These are phyloP conservation scores for Hirtodrosophila confusa DNA, from an alignment of 2,888 invertebrate genomes.

Conservation along the genomic window DNA sequence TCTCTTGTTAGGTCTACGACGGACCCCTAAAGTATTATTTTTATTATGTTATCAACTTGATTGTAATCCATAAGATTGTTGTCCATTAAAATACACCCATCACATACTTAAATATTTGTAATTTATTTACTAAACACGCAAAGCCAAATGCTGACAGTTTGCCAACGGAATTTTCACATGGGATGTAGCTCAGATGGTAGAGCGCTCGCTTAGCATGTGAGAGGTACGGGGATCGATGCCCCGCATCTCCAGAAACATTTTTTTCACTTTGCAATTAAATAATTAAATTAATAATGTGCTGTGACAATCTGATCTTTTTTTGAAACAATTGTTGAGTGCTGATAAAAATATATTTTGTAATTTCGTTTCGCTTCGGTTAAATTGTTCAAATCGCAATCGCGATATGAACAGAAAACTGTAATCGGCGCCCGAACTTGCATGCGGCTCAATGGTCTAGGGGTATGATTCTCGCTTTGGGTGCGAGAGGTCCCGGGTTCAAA, in stretches of 20 bases:
- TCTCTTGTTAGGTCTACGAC: neutral
- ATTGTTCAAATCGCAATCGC: neutral
- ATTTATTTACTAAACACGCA: neutral
- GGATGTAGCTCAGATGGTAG: conserved; percentile 85
- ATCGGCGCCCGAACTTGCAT: fast-evolving
- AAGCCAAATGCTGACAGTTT: conserved; percentile 1
- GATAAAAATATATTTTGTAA: too few relatives aligned
- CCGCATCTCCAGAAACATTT: conserved; percentile 81
- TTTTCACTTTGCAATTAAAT: neutral
- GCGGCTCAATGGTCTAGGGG: conserved; percentile 88
- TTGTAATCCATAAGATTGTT: conserved; percentile 47
- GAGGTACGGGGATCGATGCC: conserved; percentile 85
- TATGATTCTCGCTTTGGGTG: conserved; percentile 88
- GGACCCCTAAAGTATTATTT: conserved; percentile 49
- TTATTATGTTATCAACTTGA: conserved; percentile 38
- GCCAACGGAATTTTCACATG: neutral
- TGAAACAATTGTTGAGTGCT: neutral
- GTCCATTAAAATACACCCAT: conserved; percentile 28
- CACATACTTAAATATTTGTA: neutral
- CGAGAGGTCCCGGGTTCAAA: conserved; percentile 85
- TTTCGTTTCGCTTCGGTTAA: neutral
- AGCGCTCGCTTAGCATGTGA: conserved; percentile 85
- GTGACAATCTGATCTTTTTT: too few relatives aligned
- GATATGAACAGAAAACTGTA: conserved; percentile 8
- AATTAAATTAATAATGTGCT: too few relatives aligned